These are phyloP conservation scores for Cordilura impudica DNA, from an alignment of 2,888 invertebrate genomes.

Conservation along the genomic window DNA sequence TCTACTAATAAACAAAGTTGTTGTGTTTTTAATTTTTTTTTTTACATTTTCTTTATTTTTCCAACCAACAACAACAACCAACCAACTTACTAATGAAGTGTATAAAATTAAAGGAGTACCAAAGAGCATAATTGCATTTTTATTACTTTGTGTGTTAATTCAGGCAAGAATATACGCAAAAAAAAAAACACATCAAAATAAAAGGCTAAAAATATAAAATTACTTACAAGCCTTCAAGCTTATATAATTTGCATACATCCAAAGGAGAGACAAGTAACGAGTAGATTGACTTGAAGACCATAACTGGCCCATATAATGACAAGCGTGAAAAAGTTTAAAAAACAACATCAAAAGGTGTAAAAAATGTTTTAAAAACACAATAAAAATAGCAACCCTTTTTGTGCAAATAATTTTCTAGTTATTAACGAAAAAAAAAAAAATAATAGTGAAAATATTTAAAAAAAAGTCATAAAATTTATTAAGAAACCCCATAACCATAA, in stretches of 20 bases:
- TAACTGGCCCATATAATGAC: slow-evolving; percentile 46
- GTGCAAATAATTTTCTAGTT: slow-evolving; percentile 2
- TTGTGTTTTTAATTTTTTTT: slow-evolving; percentile 6
- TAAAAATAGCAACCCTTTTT: slow-evolving; percentile 33
- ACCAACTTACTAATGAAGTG: slow-evolving; percentile 58
- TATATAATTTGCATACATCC: slow-evolving; percentile 60
- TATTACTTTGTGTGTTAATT: slow-evolving; percentile 63
- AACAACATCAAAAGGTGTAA: slow-evolving; percentile 55
- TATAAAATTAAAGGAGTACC: slow-evolving; percentile 57
- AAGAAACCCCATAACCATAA: slow-evolving; percentile 48
- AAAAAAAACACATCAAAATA: background rate
- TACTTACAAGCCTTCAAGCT: slow-evolving; percentile 54
- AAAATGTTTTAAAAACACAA: slow-evolving; percentile 42
- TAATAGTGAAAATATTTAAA: slow-evolving; percentile 21
- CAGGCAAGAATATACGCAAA: background rate
- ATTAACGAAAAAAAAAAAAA: background rate
- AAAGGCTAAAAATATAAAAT: slow-evolving; percentile 52
- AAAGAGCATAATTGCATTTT: slow-evolving; percentile 65
- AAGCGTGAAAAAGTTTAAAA: slow-evolving; percentile 42
- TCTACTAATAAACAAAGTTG: slow-evolving; percentile 22
- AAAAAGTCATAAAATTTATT: slow-evolving; percentile 43
- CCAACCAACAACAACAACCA: slow-evolving; percentile 43
- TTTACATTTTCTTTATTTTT: slow-evolving; percentile 25
- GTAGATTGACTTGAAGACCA: slow-evolving; percentile 33
- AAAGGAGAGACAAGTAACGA: slow-evolving; percentile 10